Conservation (phyloP, 2,113 vertebrate species). For the Tupaia chinensis region DNA sequence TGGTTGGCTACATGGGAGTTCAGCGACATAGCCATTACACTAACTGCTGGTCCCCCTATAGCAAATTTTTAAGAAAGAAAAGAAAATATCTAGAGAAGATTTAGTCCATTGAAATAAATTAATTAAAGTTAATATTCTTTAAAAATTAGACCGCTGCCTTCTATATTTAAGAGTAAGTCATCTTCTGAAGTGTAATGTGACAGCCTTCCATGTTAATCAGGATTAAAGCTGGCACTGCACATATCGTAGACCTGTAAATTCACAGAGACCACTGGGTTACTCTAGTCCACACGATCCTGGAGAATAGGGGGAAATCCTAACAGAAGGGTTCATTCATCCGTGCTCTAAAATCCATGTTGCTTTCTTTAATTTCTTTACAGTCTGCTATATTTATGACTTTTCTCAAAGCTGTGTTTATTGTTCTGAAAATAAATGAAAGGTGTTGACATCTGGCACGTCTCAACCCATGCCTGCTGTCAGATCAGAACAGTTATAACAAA, state of each 20-base stretch:
- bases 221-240: not conserved
- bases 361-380: not conserved
- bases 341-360: not conserved
- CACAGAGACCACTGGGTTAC: not conserved
- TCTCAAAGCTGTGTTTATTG: conserved; percentile 42
- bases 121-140: not conserved
- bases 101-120: not conserved
- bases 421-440: conserved; percentile 65
- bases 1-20: too few species aligned
- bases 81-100: not conserved
- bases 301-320: not conserved
- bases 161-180: not conserved
- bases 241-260: not conserved
- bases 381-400: conserved; percentile 47
- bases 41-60: too few species aligned
- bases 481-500: not conserved
- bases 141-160: not conserved
- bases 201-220: not conserved
- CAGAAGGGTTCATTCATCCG: not conserved
- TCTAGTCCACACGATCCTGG: not conserved
- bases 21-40: too few species aligned
- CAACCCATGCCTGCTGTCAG: not conserved
- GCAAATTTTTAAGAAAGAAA: too few species aligned
- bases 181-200: not conserved
- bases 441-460: conserved; percentile 39